Conservation (phyloP, 92 coral and sea anemone genomes). For the Phenganax stokvisi region DNA sequence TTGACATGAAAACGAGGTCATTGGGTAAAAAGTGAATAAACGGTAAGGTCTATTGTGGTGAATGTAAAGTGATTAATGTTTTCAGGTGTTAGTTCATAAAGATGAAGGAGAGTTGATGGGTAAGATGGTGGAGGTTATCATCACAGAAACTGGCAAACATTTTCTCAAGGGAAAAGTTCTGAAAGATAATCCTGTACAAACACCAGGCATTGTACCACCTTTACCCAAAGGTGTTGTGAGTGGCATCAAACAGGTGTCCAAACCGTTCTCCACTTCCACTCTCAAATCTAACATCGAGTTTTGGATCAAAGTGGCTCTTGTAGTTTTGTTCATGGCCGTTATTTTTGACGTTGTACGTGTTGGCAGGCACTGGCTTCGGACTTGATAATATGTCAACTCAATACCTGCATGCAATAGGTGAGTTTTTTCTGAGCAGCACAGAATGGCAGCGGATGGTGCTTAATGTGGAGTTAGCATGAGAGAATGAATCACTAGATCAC, state of each 20-base stretch:
- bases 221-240: slow-evolving; percentile 92
- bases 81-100: slow-evolving; percentile 81
- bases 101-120: slow-evolving; percentile 97
- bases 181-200: slow-evolving; percentile 54
- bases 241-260: slow-evolving; percentile 51
- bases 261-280: slow-evolving; percentile 21
- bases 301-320: slow-evolving; percentile 60
- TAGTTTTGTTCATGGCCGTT: slow-evolving; percentile 69
- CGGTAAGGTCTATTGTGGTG: too few relatives aligned
- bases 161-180: slow-evolving; percentile 67
- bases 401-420: background rate
- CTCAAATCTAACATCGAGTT: slow-evolving; percentile 33
- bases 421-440: background rate
- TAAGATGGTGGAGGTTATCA: slow-evolving; percentile 74
- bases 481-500: too few relatives aligned
- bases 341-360: slow-evolving; percentile 56
- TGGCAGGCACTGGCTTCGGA: slow-evolving; percentile 55
- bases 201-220: slow-evolving; percentile 91
- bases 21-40: too few relatives aligned
- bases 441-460: background rate
- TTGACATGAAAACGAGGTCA: too few relatives aligned
- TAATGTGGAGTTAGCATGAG: too few relatives aligned
- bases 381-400: background rate
- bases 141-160: slow-evolving; percentile 80
- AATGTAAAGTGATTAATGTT: background rate